Conservation (phyloP, 2,888 invertebrate genomes). For the Phrixothrix hirtus region DNA sequence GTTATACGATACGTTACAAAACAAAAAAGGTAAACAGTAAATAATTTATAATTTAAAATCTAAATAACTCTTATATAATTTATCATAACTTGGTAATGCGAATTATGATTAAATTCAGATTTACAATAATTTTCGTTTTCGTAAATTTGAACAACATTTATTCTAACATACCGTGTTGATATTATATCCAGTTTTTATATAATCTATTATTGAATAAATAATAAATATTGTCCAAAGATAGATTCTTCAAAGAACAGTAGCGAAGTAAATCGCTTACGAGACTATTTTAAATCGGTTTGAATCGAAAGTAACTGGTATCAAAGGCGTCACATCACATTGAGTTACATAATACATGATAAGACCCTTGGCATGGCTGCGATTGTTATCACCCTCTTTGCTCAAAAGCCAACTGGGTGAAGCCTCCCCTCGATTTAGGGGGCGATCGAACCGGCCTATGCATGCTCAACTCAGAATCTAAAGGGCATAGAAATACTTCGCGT, state of each 20-base stretch:
- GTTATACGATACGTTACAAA: too few species aligned
- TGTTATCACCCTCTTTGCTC: conserved; percentile 50
- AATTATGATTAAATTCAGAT: too few species aligned
- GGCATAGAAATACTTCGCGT: conserved; percentile 50
- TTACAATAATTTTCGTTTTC: too few species aligned
- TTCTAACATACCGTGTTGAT: too few species aligned
- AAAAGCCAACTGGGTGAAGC: conserved; percentile 43
- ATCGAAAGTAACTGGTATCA: conserved; percentile 37
- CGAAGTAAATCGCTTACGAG: conserved; percentile 16
- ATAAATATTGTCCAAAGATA: too few species aligned
- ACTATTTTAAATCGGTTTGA: conserved; percentile 28
- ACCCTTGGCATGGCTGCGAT: conserved; percentile 49
- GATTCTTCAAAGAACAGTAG: conserved; percentile 14
- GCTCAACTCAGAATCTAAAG: conserved; percentile 45
- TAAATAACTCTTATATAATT: too few species aligned
- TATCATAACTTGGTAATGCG: too few species aligned
- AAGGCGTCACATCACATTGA: conserved; percentile 50
- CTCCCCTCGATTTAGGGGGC: conserved; percentile 34
- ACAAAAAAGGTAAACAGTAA: too few species aligned
- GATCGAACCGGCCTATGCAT: conserved; percentile 50
- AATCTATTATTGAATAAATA: too few species aligned
- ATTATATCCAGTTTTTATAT: too few species aligned
- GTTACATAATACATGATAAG: conserved; percentile 50
- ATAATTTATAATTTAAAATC: too few species aligned
- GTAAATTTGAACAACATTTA: too few species aligned